Percentiles rank a stretch among this genome's conserved stretches.
phyloP scores from a whole-genome alignment of 1,140 invertebrate genomes.

The Lasioglossum albipes region DNA sequence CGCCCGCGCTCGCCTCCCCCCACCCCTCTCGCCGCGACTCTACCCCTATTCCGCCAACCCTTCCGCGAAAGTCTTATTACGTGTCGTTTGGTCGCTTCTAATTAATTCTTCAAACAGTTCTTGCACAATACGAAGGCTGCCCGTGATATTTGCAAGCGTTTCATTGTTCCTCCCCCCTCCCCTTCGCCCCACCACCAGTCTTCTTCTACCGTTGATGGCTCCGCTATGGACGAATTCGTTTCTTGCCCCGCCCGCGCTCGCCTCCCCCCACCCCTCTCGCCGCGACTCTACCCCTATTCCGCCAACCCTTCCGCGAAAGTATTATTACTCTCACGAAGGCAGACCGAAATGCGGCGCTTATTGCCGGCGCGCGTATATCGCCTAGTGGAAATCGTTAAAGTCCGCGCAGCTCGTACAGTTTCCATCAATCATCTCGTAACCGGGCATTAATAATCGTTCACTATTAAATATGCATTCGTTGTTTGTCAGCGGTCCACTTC shows the following conservation, averaged over 20 bases:
- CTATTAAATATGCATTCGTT: constrained; percentile 72
- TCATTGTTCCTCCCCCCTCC: not conserved
- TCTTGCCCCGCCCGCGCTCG: not conserved
- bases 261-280: not conserved
- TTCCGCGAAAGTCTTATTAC: not conserved
- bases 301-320: not conserved
- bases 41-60: not conserved
- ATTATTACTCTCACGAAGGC: not conserved
- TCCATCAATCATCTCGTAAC: constrained; percentile 70
- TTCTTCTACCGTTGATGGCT: not conserved
- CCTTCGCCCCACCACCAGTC: not conserved
- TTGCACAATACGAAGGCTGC: constrained; percentile 29
- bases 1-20: not conserved
- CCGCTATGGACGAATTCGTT: not conserved
- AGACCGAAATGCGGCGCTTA: constrained; percentile 4
- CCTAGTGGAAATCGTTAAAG: constrained; percentile 42
- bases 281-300: not conserved
- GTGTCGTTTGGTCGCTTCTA: too few relatives aligned
- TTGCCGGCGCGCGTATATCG: constrained; percentile 30
- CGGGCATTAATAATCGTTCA: constrained; percentile 71
- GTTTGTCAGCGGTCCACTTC: constrained; percentile 55
- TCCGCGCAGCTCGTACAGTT: constrained; percentile 43
- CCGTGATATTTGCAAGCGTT: constrained; percentile 33
- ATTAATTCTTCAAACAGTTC: constrained; percentile 50
- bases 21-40: not conserved